phyloP scores from a whole-genome alignment of 2,888 invertebrate genomes.

The Ochropleura plecta region DNA sequence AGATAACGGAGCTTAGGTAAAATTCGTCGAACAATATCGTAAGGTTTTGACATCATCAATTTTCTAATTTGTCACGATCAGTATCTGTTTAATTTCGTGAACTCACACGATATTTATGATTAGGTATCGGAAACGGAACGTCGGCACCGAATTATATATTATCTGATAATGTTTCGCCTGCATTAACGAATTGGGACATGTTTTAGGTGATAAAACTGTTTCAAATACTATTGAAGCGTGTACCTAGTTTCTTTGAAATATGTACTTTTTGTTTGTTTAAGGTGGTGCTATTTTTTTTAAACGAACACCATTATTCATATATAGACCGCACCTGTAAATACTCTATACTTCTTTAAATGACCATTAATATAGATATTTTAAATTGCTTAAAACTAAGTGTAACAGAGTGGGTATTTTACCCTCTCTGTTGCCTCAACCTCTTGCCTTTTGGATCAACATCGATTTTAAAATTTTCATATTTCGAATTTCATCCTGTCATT shows the following conservation, averaged over 20 bases:
- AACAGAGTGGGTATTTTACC: too few species aligned
- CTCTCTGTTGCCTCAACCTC: too few species aligned
- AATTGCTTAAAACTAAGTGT: too few species aligned
- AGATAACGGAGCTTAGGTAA: constrained; percentile 48
- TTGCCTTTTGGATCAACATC: too few species aligned
- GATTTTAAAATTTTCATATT: too few species aligned
- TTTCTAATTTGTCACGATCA: constrained; percentile 54
- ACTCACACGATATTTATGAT: constrained; percentile 39
- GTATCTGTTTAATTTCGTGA: constrained; percentile 40
- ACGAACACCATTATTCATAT: constrained; percentile 29
- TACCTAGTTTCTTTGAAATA: constrained; percentile 16
- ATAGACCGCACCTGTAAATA: constrained; percentile 14
- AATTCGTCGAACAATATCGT: constrained; percentile 64
- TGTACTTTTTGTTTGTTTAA: constrained; percentile 13
- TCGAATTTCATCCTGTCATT: too few species aligned
- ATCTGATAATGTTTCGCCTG: constrained; percentile 60
- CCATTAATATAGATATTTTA: too few species aligned
- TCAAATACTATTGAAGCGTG: constrained; percentile 24
- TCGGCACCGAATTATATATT: constrained; percentile 48
- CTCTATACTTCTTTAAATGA: background rate
- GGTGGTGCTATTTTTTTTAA: constrained; percentile 18
- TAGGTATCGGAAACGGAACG: constrained; percentile 53
- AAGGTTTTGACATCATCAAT: constrained; percentile 63
- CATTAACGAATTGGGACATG: constrained; percentile 59
- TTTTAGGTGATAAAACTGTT: constrained; percentile 51